A percentile compares a stretch with the other conserved stretches of the same genome.
Evolutionary conservation across 2,888 invertebrate species (phyloP).

Genomic region (Mactromeris polynyma): DNA sequence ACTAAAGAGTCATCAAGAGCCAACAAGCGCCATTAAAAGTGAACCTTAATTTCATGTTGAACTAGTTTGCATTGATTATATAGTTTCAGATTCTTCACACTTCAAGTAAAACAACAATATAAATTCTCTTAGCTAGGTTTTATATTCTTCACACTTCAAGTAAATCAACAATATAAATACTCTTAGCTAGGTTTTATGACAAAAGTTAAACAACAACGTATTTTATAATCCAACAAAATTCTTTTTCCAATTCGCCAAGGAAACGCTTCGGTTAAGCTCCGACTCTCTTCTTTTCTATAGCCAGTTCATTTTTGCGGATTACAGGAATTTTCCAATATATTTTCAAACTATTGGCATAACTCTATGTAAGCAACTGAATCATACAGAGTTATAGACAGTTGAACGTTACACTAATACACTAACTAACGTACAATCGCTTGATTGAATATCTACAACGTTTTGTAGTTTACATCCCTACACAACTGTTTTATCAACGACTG

Average conservation of each 20-base stretch:
- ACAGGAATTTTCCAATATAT: constrained; percentile 19
- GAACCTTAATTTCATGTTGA: background rate
- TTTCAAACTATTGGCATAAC: constrained; percentile 23
- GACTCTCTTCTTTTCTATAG: background rate
- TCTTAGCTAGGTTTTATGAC: background rate
- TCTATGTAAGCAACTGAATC: background rate
- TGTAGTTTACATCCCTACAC: background rate
- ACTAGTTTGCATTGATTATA: background rate
- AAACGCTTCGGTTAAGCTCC: background rate
- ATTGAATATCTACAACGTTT: background rate
- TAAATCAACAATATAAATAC: background rate
- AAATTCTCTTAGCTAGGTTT: background rate
- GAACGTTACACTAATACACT: background rate
- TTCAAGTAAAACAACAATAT: background rate
- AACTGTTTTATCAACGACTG: background rate
- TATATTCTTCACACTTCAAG: background rate
- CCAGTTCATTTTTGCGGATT: constrained; percentile 1
- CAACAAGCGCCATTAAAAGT: background rate
- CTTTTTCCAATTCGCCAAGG: background rate
- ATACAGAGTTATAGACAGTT: background rate
- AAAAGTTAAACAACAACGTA: background rate
- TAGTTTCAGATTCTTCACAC: background rate
- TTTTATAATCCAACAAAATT: background rate
- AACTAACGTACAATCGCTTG: background rate
- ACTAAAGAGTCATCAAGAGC: background rate